Evolutionary conservation across 2,888 invertebrate species (phyloP).

Genomic region (Sepiola atlantica): DNA sequence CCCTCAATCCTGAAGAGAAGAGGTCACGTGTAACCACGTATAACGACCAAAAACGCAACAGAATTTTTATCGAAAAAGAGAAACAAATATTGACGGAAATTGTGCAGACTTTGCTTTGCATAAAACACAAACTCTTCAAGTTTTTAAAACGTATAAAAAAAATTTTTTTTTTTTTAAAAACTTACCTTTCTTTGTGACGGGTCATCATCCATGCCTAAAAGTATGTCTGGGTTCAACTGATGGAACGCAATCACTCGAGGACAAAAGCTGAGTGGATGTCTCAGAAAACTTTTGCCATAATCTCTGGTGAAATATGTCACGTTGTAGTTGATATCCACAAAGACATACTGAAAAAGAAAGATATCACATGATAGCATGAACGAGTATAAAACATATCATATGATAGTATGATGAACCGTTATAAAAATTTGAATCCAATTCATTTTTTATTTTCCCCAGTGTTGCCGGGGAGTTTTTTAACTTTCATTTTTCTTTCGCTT

Average conservation of each 20-base stretch:
- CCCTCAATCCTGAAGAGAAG: too few relatives aligned
- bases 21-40: too few relatives aligned
- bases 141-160: neutral
- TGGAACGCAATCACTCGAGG: conserved; percentile 87
- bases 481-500: too few relatives aligned
- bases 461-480: too few relatives aligned
- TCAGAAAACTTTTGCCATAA: conserved; percentile 82
- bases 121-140: neutral
- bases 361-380: neutral
- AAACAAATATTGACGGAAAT: too few relatives aligned
- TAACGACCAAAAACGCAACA: too few relatives aligned
- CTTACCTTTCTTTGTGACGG: conserved; percentile 79
- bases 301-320: conserved; percentile 85
- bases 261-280: conserved; percentile 81
- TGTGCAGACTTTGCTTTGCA: neutral
- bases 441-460: too few relatives aligned
- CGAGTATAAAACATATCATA: neutral
- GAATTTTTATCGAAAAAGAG: too few relatives aligned
- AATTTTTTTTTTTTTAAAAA: neutral
- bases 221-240: conserved; percentile 82
- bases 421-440: too few relatives aligned
- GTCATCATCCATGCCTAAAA: conserved; percentile 85
- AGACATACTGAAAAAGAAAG: conserved; percentile 83
- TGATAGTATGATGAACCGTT: too few relatives aligned
- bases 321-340: conserved; percentile 86